A percentile compares a stretch with the other conserved stretches of the same genome.
Evolutionary conservation across 2,113 vertebrate species (phyloP).

Genomic region (Myotis yumanensis): DNA sequence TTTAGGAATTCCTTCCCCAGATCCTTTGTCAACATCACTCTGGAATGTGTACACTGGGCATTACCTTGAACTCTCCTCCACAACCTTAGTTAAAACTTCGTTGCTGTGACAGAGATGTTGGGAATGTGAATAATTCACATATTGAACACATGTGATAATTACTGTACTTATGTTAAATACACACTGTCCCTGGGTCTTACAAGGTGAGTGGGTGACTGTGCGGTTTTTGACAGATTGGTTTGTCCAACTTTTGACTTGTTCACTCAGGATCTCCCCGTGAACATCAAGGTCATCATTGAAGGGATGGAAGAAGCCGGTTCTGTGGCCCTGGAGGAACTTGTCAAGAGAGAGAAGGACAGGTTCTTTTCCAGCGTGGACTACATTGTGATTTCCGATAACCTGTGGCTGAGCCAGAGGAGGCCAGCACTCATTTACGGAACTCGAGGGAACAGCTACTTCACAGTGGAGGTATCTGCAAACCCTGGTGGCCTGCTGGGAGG

Average conservation of each 20-base stretch:
- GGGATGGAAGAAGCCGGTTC: constrained; percentile 89
- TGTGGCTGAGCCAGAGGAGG: constrained; percentile 83
- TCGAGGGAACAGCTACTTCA: constrained; percentile 85
- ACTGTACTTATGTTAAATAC: too few species aligned
- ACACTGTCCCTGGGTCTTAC: background rate
- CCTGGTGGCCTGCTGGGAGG: rapidly evolving
- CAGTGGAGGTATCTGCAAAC: constrained; percentile 80
- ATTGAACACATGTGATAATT: background rate
- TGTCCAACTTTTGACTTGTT: background rate
- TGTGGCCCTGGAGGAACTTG: constrained; percentile 81
- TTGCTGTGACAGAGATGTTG: background rate
- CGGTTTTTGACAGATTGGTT: background rate
- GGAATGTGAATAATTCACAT: rapidly evolving
- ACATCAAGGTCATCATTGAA: constrained; percentile 87
- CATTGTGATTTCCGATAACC: constrained; percentile 86
- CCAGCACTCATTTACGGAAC: constrained; percentile 85
- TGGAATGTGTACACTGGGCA: rapidly evolving
- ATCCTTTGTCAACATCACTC: too few species aligned
- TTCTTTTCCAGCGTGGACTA: constrained; percentile 86
- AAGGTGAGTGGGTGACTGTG: background rate
- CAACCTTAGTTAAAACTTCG: background rate
- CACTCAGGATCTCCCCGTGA: constrained; percentile 84
- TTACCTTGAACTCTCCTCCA: background rate
- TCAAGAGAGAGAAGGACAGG: constrained; percentile 70
- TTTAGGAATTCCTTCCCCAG: background rate